A percentile compares a stretch with the other conserved stretches of the same genome.
Conservation (phyloP, 2,113 vertebrate species). For the Argyrosomus japonicus region DNA sequence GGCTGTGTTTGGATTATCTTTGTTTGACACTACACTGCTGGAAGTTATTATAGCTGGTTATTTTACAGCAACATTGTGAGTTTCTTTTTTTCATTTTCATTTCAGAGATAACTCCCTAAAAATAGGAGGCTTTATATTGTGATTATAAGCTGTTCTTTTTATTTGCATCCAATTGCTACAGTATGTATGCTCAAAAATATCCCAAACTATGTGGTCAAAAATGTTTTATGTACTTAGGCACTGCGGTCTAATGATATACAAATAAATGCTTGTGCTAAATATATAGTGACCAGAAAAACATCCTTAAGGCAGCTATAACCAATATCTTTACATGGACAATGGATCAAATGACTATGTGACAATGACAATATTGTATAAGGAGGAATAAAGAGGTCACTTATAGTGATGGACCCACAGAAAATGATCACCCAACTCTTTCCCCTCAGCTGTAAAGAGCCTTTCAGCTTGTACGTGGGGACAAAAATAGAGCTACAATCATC, state of each 20-base stretch:
- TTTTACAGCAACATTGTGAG: constrained; percentile 4
- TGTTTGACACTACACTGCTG: constrained; percentile 29
- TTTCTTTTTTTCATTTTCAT: not conserved
- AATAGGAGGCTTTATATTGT: not conserved
- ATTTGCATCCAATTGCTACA: not conserved
- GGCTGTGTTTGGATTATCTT: constrained; percentile 54
- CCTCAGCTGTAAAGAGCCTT: not conserved
- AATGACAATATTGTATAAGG: not conserved
- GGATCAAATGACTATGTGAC: not conserved
- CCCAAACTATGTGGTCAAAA: not conserved
- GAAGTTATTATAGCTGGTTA: constrained; percentile 48
- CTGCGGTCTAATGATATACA: not conserved
- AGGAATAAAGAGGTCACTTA: not conserved
- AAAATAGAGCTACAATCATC: no score
- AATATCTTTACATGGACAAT: not conserved
- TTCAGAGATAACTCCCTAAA: not conserved
- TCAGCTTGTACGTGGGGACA: not conserved
- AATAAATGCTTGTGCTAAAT: not conserved
- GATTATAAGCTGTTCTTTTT: not conserved
- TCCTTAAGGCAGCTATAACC: no score
- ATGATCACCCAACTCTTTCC: not conserved
- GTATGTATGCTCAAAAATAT: not conserved
- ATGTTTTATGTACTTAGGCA: not conserved
- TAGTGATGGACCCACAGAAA: not conserved
- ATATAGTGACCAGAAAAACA: no score